Conservation (phyloP, 1,140 invertebrate genomes). For the Tribolium castaneum region DNA sequence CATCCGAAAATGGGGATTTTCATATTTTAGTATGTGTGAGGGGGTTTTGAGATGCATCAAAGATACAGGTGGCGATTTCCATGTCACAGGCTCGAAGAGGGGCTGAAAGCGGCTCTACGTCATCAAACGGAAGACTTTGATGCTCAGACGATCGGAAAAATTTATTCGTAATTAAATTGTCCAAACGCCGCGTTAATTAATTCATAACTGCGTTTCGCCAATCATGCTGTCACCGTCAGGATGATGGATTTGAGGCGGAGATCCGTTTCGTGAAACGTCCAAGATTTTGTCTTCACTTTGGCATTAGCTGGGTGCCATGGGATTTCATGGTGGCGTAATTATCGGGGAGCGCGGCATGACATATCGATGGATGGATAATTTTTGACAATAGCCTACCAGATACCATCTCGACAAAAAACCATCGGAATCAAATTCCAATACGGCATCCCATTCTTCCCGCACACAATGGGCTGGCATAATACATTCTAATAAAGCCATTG, state of each 20-base stretch:
- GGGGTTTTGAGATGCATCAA: conserved; percentile 8
- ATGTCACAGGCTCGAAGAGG: neutral
- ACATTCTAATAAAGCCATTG: conserved; percentile 34
- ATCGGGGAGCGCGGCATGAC: conserved; percentile 18
- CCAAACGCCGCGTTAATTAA: neutral
- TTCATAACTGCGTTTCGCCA: neutral
- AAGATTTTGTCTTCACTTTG: conserved; percentile 4
- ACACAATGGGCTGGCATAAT: conserved; percentile 7
- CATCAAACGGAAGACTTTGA: neutral
- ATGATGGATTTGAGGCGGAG: neutral
- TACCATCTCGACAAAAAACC: conserved; percentile 20
- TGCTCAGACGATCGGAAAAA: neutral
- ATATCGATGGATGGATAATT: conserved; percentile 32
- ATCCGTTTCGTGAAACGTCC: neutral
- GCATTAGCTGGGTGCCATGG: neutral
- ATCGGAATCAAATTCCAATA: conserved; percentile 33
- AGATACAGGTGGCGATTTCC: conserved; percentile 24
- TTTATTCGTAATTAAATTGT: neutral
- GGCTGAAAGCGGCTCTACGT: neutral
- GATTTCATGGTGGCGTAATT: conserved; percentile 16
- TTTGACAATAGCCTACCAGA: conserved; percentile 17
- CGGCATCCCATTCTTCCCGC: conserved; percentile 19
- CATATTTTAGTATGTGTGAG: conserved; percentile 30
- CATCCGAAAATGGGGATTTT: conserved; percentile 29
- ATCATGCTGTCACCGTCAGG: neutral